Evolutionary conservation across 2,797 vertebrate genomes (phyloP).

Genomic region (Limosa lapponica): DNA sequence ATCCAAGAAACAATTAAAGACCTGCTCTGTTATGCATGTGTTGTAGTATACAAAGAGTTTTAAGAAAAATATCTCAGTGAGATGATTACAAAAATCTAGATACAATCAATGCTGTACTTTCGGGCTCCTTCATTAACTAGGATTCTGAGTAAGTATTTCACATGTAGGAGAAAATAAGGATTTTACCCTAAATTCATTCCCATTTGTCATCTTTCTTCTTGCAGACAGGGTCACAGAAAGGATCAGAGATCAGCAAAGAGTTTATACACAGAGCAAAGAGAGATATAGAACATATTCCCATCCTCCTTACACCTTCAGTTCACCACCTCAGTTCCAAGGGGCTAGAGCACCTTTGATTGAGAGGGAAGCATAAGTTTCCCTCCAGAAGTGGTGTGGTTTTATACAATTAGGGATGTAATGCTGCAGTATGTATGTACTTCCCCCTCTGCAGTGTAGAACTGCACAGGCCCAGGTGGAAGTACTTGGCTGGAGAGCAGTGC

Average conservation of each 20-base stretch:
- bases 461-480: not conserved
- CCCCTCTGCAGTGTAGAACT: not conserved
- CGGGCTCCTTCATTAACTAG: conserved; percentile 14
- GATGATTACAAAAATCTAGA: not conserved
- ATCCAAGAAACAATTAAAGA: not conserved
- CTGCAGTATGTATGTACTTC: not conserved
- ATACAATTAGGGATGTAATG: not conserved
- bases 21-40: not conserved
- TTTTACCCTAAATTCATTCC: not conserved
- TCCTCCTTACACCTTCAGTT: not conserved
- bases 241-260: not conserved
- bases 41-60: not conserved
- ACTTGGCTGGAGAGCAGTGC: not conserved
- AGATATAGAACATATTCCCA: not conserved
- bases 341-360: not conserved
- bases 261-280: not conserved
- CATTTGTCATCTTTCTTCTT: not conserved
- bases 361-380: not conserved
- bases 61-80: not conserved
- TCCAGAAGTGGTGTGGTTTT: not conserved
- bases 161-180: not conserved
- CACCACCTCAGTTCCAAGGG: not conserved
- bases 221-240: not conserved
- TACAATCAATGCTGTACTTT: not conserved
- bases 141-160: not conserved